These are phyloP conservation scores for Cichlasoma orientale DNA, from an alignment of 2,797 vertebrate genomes.

Conservation along the genomic window DNA sequence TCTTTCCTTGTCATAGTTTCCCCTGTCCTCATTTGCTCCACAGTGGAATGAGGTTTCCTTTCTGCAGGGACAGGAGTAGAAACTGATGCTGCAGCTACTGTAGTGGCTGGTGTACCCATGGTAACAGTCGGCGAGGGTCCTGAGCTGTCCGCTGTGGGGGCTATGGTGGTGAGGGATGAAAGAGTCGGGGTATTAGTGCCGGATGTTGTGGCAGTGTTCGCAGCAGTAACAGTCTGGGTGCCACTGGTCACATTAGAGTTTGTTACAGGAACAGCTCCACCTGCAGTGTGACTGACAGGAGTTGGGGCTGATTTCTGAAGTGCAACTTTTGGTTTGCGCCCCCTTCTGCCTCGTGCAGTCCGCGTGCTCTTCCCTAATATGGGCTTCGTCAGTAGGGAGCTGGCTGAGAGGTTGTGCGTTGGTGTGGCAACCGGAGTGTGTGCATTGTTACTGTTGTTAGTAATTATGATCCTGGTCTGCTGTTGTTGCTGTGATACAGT, in stretches of 20 bases:
- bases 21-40: conserved; percentile 47
- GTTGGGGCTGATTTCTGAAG: conserved; percentile 55
- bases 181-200: conserved; percentile 23
- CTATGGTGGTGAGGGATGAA: conserved; percentile 30
- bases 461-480: conserved; percentile 85
- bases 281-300: conserved; percentile 33
- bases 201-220: conserved; percentile 24
- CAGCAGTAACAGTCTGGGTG: conserved; percentile 9
- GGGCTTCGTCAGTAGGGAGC: conserved; percentile 75
- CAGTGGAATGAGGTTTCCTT: conserved; percentile 21
- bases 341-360: conserved; percentile 78
- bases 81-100: conserved; percentile 30
- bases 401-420: conserved; percentile 44
- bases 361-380: conserved; percentile 80
- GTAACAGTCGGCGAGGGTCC: conserved; percentile 34
- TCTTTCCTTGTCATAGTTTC: conserved; percentile 68
- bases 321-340: conserved; percentile 77
- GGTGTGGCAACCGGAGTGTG: conserved; percentile 57
- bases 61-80: conserved; percentile 33
- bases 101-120: conserved; percentile 37
- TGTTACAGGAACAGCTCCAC: conserved; percentile 20
- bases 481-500: conserved; percentile 81
- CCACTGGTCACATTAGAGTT: conserved; percentile 23
- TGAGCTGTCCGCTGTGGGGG: conserved; percentile 44
- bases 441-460: conserved; percentile 76